Evolutionary conservation across 2,113 vertebrate species (phyloP).

Genomic region (Eubucco bourcierii): DNA sequence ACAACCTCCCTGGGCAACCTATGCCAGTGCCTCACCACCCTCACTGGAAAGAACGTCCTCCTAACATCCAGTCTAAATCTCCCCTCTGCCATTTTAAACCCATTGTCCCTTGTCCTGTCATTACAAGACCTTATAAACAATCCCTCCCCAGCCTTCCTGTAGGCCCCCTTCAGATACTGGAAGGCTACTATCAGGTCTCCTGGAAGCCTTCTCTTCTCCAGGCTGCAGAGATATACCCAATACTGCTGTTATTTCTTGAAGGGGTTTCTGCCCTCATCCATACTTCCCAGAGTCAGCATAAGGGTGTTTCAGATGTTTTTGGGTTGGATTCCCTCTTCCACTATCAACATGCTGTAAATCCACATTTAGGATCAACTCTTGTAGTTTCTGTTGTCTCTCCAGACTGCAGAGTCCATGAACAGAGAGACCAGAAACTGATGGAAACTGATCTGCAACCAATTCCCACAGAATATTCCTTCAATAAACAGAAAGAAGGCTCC

Average conservation of each 20-base stretch:
- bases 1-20: too few species aligned
- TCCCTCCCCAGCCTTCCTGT: too few species aligned
- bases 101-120: too few species aligned
- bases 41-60: too few species aligned
- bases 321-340: not conserved
- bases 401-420: not conserved
- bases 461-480: not conserved
- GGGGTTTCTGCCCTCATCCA: not conserved
- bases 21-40: too few species aligned
- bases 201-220: too few species aligned
- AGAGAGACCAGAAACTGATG: not conserved
- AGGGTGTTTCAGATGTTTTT: not conserved
- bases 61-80: too few species aligned
- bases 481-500: not conserved
- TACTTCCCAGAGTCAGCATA: not conserved
- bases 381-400: not conserved
- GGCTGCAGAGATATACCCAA: too few species aligned
- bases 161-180: too few species aligned
- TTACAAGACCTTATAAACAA: too few species aligned
- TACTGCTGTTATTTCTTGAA: not conserved
- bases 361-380: not conserved
- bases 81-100: too few species aligned
- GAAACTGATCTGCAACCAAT: not conserved
- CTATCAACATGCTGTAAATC: not conserved
- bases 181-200: too few species aligned